Conservation (phyloP, 2,888 invertebrate species). For the Pammene fasciana region DNA sequence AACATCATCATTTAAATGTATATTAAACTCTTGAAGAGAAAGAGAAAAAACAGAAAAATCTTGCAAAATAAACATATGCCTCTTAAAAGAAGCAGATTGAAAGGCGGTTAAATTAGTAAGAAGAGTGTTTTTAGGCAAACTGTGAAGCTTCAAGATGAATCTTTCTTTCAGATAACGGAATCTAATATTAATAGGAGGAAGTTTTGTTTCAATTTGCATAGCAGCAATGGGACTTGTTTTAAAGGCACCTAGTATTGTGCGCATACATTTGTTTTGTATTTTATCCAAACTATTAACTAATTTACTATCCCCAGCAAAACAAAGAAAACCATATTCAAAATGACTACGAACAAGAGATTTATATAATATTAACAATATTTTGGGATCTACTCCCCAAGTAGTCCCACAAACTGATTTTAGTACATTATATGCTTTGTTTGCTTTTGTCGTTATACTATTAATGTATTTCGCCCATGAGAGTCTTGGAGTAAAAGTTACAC, state of each 20-base stretch:
- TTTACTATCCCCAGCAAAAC: slow-evolving; percentile 1
- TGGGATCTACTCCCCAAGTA: slow-evolving; percentile 6
- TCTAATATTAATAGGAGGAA: not conserved
- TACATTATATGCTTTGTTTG: slow-evolving; percentile 5
- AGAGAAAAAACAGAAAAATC: not conserved
- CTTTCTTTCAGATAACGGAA: slow-evolving; percentile 2
- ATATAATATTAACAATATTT: slow-evolving; percentile 5
- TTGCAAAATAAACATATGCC: not conserved
- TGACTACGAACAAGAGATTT: slow-evolving; percentile 7
- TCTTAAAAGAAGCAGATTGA: not conserved
- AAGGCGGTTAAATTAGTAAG: not conserved
- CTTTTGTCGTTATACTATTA: not conserved
- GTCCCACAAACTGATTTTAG: not conserved
- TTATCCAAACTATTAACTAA: not conserved
- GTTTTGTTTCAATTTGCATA: slow-evolving; percentile 4
- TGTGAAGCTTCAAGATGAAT: not conserved
- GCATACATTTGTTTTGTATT: slow-evolving; percentile 14
- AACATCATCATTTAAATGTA: not conserved
- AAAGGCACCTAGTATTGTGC: not conserved
- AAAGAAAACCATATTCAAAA: slow-evolving; percentile 1
- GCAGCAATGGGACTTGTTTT: slow-evolving; percentile 5
- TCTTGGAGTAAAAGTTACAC: not conserved
- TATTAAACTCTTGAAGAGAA: not conserved
- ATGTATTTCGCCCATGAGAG: slow-evolving; percentile 10
- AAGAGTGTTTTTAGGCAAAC: slow-evolving; percentile 4